Evolutionary conservation across 2,888 invertebrate genomes (phyloP).

Genomic region (Mythimna impura): DNA sequence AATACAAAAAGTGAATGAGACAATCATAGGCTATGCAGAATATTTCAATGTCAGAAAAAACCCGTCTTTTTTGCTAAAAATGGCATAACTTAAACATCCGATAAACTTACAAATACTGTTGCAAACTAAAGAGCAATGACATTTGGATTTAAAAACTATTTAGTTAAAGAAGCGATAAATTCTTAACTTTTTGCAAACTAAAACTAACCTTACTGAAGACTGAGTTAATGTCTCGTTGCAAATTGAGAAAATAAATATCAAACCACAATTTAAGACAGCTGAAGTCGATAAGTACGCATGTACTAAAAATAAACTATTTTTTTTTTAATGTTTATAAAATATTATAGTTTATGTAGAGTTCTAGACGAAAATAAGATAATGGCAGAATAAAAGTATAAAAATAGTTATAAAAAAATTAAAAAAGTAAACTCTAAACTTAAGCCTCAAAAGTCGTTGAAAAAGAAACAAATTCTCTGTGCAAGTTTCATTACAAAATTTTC

Average conservation of each 20-base stretch:
- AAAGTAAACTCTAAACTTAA: neutral
- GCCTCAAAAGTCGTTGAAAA: neutral
- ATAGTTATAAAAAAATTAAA: neutral
- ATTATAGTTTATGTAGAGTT: neutral
- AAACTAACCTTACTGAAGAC: neutral
- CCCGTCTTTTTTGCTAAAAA: neutral
- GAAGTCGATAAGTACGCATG: neutral
- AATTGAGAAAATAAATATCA: constrained; percentile 49
- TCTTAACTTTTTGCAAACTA: constrained; percentile 11
- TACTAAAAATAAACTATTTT: neutral
- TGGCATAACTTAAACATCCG: neutral
- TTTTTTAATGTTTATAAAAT: constrained; percentile 21
- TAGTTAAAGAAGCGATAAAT: neutral
- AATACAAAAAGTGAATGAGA: neutral
- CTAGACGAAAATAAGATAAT: neutral
- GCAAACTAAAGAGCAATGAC: constrained; percentile 1
- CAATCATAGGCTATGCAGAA: neutral
- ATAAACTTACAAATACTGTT: neutral
- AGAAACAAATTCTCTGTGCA: neutral
- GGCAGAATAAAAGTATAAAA: neutral
- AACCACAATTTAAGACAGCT: constrained; percentile 3
- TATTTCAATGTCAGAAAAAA: neutral
- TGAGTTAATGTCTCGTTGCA: neutral
- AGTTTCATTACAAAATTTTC: neutral
- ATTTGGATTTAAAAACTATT: neutral